These are phyloP conservation scores for Pseudochirops cupreus DNA, from an alignment of 2,797 vertebrate species.

Conservation along the genomic window DNA sequence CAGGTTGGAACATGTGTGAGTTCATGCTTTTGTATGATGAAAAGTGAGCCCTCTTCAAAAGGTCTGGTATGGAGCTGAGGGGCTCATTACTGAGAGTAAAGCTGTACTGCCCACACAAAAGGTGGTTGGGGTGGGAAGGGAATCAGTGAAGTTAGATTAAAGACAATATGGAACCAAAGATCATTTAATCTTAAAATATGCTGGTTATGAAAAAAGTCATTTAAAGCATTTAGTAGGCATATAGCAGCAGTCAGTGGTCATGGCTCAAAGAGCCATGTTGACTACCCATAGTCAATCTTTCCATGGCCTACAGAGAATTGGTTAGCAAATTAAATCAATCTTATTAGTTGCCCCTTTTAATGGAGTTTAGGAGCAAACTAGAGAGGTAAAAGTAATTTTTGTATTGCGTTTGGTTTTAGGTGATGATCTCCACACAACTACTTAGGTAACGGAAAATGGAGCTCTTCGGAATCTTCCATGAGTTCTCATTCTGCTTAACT, in stretches of 20 bases:
- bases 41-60: conserved; percentile 84
- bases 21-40: conserved; percentile 83
- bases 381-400: conserved; percentile 76
- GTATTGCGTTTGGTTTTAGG: conserved; percentile 75
- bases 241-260: conserved; percentile 27
- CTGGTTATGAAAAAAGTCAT: conserved; percentile 51
- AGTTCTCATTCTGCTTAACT: conserved; percentile 82
- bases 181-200: conserved; percentile 71
- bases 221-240: conserved; percentile 55
- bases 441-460: conserved; percentile 81
- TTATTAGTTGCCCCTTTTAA: conserved; percentile 66
- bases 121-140: conserved; percentile 68
- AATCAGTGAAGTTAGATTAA: conserved; percentile 73
- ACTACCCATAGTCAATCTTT: conserved; percentile 68
- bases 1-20: conserved; percentile 76
- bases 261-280: conserved; percentile 54
- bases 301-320: conserved; percentile 64
- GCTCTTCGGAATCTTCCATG: conserved; percentile 69
- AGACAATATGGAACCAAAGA: conserved; percentile 76
- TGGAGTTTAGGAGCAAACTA: conserved; percentile 54
- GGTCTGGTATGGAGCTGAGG: conserved; percentile 84
- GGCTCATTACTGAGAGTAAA: conserved; percentile 85
- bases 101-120: conserved; percentile 84
- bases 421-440: conserved; percentile 77
- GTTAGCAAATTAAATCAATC: conserved; percentile 61